phyloP scores from a whole-genome alignment of 2,797 vertebrate genomes.

The Scolopax bukidnonensis region DNA sequence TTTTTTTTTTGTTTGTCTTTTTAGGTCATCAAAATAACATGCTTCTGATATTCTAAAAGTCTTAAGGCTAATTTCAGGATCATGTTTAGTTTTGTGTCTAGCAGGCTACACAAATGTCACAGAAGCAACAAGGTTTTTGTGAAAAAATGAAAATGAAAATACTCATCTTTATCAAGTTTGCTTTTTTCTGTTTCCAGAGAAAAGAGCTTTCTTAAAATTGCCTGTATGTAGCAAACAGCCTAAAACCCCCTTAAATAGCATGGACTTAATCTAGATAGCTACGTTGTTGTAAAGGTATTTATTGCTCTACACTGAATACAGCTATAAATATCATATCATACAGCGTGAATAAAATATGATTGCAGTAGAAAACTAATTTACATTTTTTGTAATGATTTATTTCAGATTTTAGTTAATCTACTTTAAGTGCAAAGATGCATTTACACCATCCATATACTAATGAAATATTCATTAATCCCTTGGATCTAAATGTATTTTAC shows the following conservation, averaged over 20 bases:
- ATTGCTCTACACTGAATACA: not conserved
- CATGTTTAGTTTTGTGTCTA: not conserved
- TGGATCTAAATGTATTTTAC: not conserved
- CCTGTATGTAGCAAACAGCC: not conserved
- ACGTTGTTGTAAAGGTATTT: constrained; percentile 4
- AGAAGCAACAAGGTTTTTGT: not conserved
- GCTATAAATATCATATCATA: constrained; percentile 6
- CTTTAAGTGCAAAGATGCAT: not conserved
- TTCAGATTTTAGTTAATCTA: not conserved
- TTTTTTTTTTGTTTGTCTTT: not conserved
- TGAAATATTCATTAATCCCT: not conserved
- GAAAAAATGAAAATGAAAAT: not conserved
- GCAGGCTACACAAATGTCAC: not conserved
- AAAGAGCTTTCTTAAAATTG: not conserved
- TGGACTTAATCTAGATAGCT: not conserved
- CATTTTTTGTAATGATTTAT: not conserved
- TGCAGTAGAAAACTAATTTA: not conserved
- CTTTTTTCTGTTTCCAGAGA: not conserved
- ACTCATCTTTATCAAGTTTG: not conserved
- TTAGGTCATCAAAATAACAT: not conserved
- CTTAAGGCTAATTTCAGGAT: not conserved
- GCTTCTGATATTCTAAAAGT: not conserved
- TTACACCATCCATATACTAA: not conserved
- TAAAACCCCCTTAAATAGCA: not conserved
- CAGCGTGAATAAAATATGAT: not conserved